Evolutionary conservation across 2,888 invertebrate genomes (phyloP), one percentile per base, ranked within the genome.

Genomic region (Polydrusus cervinus): DNA sequence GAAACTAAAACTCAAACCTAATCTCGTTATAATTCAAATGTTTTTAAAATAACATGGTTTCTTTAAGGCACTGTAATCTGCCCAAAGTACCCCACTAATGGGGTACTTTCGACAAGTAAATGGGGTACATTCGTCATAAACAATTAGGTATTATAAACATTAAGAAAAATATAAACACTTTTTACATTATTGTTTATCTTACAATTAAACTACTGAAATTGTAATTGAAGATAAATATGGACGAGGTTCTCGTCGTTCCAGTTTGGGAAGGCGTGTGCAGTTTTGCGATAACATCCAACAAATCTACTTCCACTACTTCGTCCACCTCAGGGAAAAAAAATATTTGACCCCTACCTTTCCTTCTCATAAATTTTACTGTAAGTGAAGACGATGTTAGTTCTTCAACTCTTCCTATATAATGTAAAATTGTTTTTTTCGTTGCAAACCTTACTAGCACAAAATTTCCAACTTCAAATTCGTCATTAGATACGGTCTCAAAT

Each of bases 371-470:
- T 66, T 65, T 65, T 1, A 72, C 66, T 55, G 57, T 25, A 13
- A 55, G 43, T 16, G 66, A 40, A 40, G 40, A 40, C 10, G 10
- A 40, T 40, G 40, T 3, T 40, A 66, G 53, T 55, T 55, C 16
- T 65, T 65, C 16, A 40, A 72, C 66, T n/a, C 65, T 14, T 18
- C 45, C 66, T 55, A 66, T 66, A 47, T 72, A 72, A 25, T 72
- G 47, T 51, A 72, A 40, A 18, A 72, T n/a, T 45, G 5, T 20
- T 13, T 16, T 14, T 72, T 72, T 72, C 51, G 18, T 16, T 64
- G 53, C 14, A 53, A 71, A 71, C 53, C 65, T 25, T 11, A 71
- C 71, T 16, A 71, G 30, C 30, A 64, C 71, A 65, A 71, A 71
- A 7, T 71, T 25, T 51, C 66, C 72, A 47, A 57, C 43, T 66